Evolutionary conservation across 2,113 vertebrate species (phyloP).

Genomic region (Dolichotis patagonum): DNA sequence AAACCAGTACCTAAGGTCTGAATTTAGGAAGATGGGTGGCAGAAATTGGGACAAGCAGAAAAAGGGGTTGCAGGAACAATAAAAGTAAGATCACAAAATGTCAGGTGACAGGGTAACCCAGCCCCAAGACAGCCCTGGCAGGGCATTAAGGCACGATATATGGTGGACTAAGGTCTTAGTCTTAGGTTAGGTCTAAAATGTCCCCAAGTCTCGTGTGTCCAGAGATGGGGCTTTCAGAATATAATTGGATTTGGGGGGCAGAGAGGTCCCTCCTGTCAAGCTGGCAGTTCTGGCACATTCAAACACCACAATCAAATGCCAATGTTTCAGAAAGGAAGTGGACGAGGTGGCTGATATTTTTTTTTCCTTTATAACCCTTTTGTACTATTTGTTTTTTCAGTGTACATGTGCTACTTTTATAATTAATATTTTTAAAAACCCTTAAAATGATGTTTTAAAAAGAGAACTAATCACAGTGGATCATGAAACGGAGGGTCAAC

Average conservation of each 20-base stretch:
- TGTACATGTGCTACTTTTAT: slow-evolving; percentile 51
- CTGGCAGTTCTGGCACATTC: neutral
- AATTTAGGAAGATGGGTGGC: neutral
- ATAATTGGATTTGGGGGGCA: neutral
- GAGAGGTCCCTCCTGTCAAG: rapidly evolving
- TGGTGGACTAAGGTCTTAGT: no score
- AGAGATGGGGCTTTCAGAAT: neutral
- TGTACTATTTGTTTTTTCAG: slow-evolving; percentile 50
- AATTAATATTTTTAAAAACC: slow-evolving; percentile 31
- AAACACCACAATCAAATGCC: rapidly evolving
- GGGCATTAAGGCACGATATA: no score
- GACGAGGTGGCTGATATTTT: neutral
- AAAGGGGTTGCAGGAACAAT: no score
- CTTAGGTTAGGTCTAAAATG: neutral
- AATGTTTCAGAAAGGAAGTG: neutral
- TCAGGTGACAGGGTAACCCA: neutral
- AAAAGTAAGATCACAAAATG: neutral
- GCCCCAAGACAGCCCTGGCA: no score
- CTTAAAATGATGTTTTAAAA: slow-evolving; percentile 7
- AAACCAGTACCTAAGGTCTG: rapidly evolving
- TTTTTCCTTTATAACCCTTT: slow-evolving; percentile 36
- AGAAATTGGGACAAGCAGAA: rapidly evolving
- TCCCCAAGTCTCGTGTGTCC: neutral
- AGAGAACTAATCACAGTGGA: slow-evolving; percentile 52
- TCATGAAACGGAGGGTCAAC: neutral